Evolutionary conservation across 2,113 vertebrate genomes (phyloP), one percentile per base, ranked within the genome.

Genomic region (Microcebus jonahi): DNA sequence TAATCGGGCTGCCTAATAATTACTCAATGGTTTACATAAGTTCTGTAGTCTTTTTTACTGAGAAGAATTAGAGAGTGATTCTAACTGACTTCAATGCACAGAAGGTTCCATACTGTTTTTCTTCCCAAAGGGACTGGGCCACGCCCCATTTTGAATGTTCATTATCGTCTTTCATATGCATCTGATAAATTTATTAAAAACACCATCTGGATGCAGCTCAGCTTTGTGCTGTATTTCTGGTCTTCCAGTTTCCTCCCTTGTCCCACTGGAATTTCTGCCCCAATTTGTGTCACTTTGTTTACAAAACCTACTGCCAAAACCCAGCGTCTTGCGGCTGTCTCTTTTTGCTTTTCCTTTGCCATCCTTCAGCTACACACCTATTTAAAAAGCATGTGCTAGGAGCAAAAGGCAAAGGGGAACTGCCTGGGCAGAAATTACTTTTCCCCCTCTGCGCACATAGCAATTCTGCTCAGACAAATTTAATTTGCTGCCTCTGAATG

Each of bases 171-270:
- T 98, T 98, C 96, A 98, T 96, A 98, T 75, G 89, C 0, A 0
- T 96, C 98, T 98, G 97, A 99, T 98, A 98, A 97, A 98, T 98
- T 97, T 98, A 98, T 98, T 98, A 98, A 97, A 98, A 98, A 97
- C 96, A 98, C 98, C 98, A 98, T 99, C 98, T 99, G 98, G 97
- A 98, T 75, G 94, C 96, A 97, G 98, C 89, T 97, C 91, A 61
- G 89, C 77, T 97, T 97, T 97, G 67, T 93, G 95, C 68, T 96
- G 18, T 81, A 92, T 94, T 98, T 98, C 91, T 39, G 96, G 77
- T 88, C 84, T 98, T 98, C 76, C 77, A 57, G 61, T 97, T 97
- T 97, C 93, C 71, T 97, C 14, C 42, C 92, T 96, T 96, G 75
- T 97, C 97, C 96, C 93, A 6, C 48, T 91, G 98, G 97, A 98